A percentile compares a stretch with the other conserved stretches of the same genome.
phyloP scores from a whole-genome alignment of 2,113 vertebrate species.

The Mystacornis crossleyi region DNA sequence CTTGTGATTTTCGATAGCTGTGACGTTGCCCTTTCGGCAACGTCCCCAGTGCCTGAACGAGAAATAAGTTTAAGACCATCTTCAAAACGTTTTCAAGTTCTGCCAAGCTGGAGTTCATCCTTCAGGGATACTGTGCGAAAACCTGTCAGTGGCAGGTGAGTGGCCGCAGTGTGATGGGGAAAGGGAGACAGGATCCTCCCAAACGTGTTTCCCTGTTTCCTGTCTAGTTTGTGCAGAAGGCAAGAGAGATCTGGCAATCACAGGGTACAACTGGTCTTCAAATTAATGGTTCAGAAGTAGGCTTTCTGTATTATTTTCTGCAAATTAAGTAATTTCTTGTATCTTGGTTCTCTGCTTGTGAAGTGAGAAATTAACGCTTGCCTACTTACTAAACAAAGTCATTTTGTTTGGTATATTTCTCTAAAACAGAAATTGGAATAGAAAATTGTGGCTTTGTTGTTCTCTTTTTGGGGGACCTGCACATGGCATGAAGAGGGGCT shows the following conservation, averaged over 20 bases:
- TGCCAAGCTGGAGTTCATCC: background rate
- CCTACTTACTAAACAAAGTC: background rate
- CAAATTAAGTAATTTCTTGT: background rate
- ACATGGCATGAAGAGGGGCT: background rate
- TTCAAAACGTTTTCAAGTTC: background rate
- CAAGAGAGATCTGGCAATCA: background rate
- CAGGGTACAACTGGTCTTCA: background rate
- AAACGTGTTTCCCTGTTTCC: background rate
- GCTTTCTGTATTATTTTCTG: background rate
- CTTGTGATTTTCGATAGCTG: background rate
- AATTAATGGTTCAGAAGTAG: background rate
- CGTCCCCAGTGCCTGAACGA: background rate
- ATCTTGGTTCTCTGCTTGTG: background rate
- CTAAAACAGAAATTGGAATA: background rate
- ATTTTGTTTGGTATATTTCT: background rate
- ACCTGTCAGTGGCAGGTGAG: background rate
- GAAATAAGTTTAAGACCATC: background rate
- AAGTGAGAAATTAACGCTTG: background rate
- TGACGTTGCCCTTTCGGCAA: background rate
- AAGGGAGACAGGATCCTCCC: background rate
- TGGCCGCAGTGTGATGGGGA: background rate
- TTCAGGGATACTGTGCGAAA: background rate
- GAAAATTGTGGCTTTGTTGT: background rate
- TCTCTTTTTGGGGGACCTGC: background rate
- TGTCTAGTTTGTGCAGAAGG: background rate